These are phyloP conservation scores for Suricata suricatta DNA, from an alignment of 2,113 vertebrate genomes.

Conservation along the genomic window DNA sequence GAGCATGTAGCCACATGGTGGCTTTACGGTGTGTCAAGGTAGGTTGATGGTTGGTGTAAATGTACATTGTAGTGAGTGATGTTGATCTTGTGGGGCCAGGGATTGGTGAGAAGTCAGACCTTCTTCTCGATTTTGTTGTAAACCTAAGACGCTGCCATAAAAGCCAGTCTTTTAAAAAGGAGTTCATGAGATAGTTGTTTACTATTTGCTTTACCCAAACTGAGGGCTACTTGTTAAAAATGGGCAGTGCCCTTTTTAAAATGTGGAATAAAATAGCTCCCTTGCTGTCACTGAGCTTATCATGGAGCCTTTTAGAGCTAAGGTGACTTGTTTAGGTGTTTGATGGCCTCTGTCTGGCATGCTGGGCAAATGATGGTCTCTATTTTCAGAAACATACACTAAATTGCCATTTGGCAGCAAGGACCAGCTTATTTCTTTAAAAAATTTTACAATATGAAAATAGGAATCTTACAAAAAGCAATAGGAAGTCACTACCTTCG, in stretches of 20 bases:
- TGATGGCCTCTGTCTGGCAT: too few species aligned
- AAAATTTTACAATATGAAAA: background rate
- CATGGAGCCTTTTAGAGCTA: background rate
- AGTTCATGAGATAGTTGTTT: background rate
- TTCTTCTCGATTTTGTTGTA: background rate
- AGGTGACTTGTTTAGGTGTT: background rate
- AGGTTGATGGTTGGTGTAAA: background rate
- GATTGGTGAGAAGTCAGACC: background rate
- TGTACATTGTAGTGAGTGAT: background rate
- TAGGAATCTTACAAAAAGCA: too few species aligned
- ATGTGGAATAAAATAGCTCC: too few species aligned
- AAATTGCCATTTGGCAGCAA: background rate
- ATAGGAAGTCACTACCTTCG: background rate
- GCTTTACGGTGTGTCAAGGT: background rate
- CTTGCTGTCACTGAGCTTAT: fast-evolving
- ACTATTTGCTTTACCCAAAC: background rate
- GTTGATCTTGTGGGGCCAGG: too few species aligned
- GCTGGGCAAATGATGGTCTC: background rate
- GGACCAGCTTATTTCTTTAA: background rate
- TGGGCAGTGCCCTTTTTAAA: background rate
- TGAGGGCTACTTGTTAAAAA: background rate
- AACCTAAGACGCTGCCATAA: background rate
- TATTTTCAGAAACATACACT: background rate
- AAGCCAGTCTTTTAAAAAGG: background rate
- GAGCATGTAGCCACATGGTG: fast-evolving